Conservation (phyloP, 1,140 invertebrate species). For the Eumaeus atala region DNA sequence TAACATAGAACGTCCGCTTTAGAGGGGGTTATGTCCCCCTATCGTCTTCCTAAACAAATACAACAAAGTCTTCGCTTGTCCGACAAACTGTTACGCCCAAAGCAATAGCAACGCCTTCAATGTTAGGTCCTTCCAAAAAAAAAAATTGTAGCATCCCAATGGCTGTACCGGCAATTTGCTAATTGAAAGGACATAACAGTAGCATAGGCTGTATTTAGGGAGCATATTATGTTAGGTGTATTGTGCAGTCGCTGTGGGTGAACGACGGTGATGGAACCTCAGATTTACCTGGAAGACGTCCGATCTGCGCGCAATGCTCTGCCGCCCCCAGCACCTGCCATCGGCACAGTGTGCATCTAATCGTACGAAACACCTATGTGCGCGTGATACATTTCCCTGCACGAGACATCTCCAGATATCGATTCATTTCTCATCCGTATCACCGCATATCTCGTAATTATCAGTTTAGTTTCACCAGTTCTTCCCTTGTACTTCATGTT, state of each 20-base stretch:
- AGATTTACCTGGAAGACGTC: slow-evolving; percentile 9
- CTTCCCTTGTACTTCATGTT: not conserved
- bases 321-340: slow-evolving; percentile 61
- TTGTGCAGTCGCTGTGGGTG: slow-evolving; percentile 80
- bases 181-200: too few relatives aligned
- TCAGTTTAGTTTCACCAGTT: not conserved
- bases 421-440: slow-evolving; percentile 3
- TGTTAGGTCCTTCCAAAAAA: too few relatives aligned
- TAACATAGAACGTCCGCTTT: too few relatives aligned
- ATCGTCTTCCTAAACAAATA: too few relatives aligned
- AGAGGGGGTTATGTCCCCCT: too few relatives aligned
- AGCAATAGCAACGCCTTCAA: too few relatives aligned
- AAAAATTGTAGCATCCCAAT: too few relatives aligned
- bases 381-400: slow-evolving; percentile 33
- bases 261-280: slow-evolving; percentile 69
- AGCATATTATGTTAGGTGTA: slow-evolving; percentile 13
- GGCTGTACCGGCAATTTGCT: too few relatives aligned
- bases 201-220: too few relatives aligned
- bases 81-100: too few relatives aligned
- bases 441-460: too few relatives aligned
- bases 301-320: slow-evolving; percentile 55
- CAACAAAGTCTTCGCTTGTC: too few relatives aligned
- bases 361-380: slow-evolving; percentile 43
- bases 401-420: slow-evolving; percentile 19
- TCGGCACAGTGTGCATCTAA: slow-evolving; percentile 57